Conservation (phyloP, 2,113 vertebrate genomes). For the Dryoscopus gambensis region DNA sequence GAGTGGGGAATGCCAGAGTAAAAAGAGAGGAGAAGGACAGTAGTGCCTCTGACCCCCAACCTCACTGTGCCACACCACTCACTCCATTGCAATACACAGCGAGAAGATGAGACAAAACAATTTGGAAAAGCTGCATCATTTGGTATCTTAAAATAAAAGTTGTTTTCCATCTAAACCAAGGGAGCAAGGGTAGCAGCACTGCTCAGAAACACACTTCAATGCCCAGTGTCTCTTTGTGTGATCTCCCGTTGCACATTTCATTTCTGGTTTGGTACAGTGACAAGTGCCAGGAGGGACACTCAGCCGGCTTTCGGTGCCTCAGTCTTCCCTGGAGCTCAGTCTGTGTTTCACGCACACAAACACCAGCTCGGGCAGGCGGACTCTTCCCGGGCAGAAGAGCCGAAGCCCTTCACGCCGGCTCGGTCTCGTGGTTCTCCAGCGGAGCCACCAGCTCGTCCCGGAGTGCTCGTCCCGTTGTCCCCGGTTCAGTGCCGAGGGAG, state of each 20-base stretch:
- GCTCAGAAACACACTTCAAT: not conserved
- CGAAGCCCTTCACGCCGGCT: accelerated
- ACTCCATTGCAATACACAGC: no score
- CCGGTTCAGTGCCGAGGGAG: accelerated
- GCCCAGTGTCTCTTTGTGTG: accelerated
- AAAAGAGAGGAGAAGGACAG: not conserved
- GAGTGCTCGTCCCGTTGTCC: not conserved
- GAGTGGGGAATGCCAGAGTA: not conserved
- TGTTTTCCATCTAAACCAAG: not conserved
- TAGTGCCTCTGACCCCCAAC: not conserved
- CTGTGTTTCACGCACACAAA: no score
- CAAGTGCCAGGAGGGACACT: not conserved
- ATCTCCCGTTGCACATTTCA: not conserved
- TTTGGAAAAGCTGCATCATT: not conserved
- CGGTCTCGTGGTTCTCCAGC: accelerated
- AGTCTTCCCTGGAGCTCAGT: accelerated
- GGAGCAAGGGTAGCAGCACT: not conserved
- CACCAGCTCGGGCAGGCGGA: not conserved
- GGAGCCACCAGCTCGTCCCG: accelerated
- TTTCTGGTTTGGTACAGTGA: not conserved
- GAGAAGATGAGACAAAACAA: not conserved
- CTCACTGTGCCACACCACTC: not conserved
- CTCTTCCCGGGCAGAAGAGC: no score
- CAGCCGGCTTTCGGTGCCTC: accelerated
- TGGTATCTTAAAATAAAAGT: not conserved